phyloP scores from a whole-genome alignment of 2,113 vertebrate genomes.

The Varanus salvator region DNA sequence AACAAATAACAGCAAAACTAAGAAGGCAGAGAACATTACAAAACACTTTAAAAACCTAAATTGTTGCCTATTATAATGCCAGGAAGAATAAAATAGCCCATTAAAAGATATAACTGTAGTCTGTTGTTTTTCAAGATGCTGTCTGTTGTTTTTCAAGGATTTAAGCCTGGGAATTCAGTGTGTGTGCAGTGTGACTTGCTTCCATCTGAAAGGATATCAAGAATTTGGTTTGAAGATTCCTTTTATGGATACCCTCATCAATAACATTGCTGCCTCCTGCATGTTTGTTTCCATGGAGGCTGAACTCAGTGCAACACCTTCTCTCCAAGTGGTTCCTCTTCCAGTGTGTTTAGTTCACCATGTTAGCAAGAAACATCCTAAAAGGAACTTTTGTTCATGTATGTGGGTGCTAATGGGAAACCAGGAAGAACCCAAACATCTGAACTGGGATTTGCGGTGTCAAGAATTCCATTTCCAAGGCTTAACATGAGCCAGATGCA shows the following conservation, averaged over 20 bases:
- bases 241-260: neutral
- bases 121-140: neutral
- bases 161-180: neutral
- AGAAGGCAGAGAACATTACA: neutral
- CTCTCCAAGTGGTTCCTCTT: neutral
- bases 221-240: neutral
- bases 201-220: neutral
- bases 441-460: constrained; percentile 53
- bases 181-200: neutral
- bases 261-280: neutral
- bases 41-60: neutral
- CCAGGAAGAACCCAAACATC: constrained; percentile 76
- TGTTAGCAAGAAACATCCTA: neutral
- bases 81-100: neutral
- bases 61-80: neutral
- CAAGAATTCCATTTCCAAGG: neutral
- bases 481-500: neutral
- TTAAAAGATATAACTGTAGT: neutral
- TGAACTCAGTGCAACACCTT: neutral
- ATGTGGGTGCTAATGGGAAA: constrained; percentile 71
- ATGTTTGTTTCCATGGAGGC: neutral
- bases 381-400: neutral
- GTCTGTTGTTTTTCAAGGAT: neutral
- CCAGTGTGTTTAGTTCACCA: neutral
- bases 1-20: neutral